Evolutionary conservation across 1,140 invertebrate genomes (phyloP).

Genomic region (Zaprionus ornatus): DNA sequence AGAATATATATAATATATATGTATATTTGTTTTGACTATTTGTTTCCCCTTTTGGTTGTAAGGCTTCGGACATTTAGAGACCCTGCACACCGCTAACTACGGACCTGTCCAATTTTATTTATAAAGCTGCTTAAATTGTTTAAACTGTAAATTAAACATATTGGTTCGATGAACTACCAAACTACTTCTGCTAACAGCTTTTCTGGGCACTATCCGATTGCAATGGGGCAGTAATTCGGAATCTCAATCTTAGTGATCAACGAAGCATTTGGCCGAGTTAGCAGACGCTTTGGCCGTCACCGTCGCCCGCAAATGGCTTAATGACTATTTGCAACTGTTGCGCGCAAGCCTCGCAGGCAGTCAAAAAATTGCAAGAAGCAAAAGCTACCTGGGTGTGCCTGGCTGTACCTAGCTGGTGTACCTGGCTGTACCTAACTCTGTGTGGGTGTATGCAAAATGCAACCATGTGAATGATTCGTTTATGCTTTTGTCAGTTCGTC

Average conservation of each 20-base stretch:
- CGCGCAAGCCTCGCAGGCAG: conserved; percentile 48
- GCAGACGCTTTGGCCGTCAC: conserved; percentile 11
- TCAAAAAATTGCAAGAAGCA: conserved; percentile 6
- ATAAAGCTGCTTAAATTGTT: too few species aligned
- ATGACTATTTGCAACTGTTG: conserved; percentile 73
- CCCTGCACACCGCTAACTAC: too few species aligned
- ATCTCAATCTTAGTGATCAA: conserved; percentile 67
- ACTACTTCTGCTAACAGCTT: too few species aligned
- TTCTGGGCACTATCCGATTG: too few species aligned
- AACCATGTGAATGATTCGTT: conserved; percentile 83
- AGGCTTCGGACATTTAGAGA: too few species aligned
- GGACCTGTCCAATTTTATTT: too few species aligned
- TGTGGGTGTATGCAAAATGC: conserved; percentile 52
- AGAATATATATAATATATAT: too few species aligned
- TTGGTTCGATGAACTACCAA: too few species aligned
- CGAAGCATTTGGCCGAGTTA: conserved; percentile 58
- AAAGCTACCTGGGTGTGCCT: neutral
- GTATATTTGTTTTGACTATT: too few species aligned
- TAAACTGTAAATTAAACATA: too few species aligned
- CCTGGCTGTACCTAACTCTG: neutral
- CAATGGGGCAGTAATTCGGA: conserved; percentile 24
- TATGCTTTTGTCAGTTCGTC: conserved; percentile 82
- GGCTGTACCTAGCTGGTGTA: neutral
- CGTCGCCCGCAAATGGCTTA: conserved; percentile 47
- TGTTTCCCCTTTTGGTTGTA: too few species aligned